A percentile compares a stretch with the other conserved stretches of the same genome.
These are phyloP conservation scores for Girardinus metallicus DNA, from an alignment of 2,797 vertebrate species.

Conservation along the genomic window DNA sequence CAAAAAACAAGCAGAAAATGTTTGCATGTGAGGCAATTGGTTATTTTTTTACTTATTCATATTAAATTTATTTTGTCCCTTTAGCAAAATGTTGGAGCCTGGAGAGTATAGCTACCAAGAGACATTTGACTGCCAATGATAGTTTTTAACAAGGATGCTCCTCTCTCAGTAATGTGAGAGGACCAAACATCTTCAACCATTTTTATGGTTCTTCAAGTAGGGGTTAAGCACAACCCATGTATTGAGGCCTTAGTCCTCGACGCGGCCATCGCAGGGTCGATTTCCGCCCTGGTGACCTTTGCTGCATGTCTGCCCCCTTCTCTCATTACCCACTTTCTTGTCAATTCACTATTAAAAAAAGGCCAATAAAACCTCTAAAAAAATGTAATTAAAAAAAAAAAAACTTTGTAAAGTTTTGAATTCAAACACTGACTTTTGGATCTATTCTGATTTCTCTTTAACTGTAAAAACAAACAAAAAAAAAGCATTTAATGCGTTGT, in stretches of 20 bases:
- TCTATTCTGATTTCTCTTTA: background rate
- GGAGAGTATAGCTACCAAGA: background rate
- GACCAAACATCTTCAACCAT: too few relatives aligned
- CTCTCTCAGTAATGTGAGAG: too few relatives aligned
- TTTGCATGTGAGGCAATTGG: background rate
- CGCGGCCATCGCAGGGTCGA: too few relatives aligned
- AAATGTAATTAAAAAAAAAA: too few relatives aligned
- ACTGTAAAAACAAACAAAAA: background rate
- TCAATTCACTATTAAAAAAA: too few relatives aligned
- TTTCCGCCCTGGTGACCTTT: too few relatives aligned
- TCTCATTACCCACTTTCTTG: too few relatives aligned
- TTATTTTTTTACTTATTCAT: background rate
- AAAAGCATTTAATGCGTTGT: background rate
- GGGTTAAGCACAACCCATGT: too few relatives aligned
- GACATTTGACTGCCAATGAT: background rate
- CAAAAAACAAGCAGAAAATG: constrained; percentile 11
- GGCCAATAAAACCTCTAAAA: too few relatives aligned
- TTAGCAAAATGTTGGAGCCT: background rate
- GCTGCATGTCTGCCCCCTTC: too few relatives aligned
- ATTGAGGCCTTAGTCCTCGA: too few relatives aligned
- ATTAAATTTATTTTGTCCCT: background rate
- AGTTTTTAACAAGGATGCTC: background rate
- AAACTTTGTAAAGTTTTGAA: background rate
- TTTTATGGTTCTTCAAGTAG: too few relatives aligned
- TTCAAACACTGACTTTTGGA: background rate